phyloP scores from a whole-genome alignment of 1,140 invertebrate genomes.

The Antheraea mylitta region DNA sequence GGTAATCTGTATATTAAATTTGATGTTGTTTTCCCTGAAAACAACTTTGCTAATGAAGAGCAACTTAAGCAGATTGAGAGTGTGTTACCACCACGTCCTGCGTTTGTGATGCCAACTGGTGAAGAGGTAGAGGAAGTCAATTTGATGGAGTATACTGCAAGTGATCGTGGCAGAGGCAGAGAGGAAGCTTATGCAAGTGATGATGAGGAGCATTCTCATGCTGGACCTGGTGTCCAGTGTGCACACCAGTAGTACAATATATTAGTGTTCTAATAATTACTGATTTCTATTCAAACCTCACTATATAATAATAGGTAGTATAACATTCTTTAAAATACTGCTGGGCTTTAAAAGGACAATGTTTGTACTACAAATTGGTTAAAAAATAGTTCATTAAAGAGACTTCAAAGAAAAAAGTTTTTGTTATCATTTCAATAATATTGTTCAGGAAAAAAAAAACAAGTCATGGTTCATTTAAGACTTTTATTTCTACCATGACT shows the following conservation, averaged over 20 bases:
- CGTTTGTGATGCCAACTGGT: slow-evolving; percentile 83
- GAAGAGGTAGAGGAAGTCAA: slow-evolving; percentile 92
- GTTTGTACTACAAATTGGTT: not conserved
- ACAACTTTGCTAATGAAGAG: slow-evolving; percentile 86
- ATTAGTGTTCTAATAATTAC: slow-evolving; percentile 31
- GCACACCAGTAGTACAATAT: slow-evolving; percentile 83
- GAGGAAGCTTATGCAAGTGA: slow-evolving; percentile 85
- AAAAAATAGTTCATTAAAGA: not conserved
- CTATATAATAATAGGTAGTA: slow-evolving; percentile 61
- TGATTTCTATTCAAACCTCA: slow-evolving; percentile 66
- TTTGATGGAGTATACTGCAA: slow-evolving; percentile 86
- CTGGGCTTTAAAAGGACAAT: slow-evolving; percentile 1
- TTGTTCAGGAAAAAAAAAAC: too few species aligned
- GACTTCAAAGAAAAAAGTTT: too few species aligned
- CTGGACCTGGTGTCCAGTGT: slow-evolving; percentile 83
- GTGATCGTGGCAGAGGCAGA: slow-evolving; percentile 67
- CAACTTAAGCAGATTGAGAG: slow-evolving; percentile 85
- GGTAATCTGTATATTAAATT: slow-evolving; percentile 95
- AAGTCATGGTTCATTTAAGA: too few species aligned
- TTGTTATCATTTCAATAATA: too few species aligned
- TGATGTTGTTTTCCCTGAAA: slow-evolving; percentile 90
- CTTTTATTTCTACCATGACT: too few species aligned
- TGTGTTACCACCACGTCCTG: slow-evolving; percentile 84
- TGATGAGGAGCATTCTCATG: slow-evolving; percentile 82
- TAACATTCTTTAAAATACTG: slow-evolving; percentile 29